Percentiles rank a stretch among this genome's conserved stretches.
phyloP scores from a whole-genome alignment of 2,113 vertebrate species.

The Colius striatus region DNA sequence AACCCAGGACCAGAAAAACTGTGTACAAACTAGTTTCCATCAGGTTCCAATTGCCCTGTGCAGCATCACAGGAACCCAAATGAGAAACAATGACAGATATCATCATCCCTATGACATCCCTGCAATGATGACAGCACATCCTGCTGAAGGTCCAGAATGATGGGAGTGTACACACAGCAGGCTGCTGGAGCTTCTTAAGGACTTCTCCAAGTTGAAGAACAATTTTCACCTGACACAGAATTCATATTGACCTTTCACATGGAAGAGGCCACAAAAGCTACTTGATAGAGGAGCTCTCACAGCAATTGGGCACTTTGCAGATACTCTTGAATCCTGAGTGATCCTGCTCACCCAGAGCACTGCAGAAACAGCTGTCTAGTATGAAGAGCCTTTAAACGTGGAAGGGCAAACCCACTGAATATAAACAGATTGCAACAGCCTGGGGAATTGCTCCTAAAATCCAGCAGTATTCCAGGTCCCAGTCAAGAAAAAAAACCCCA shows the following conservation, averaged over 20 bases:
- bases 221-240: neutral
- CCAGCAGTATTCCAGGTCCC: neutral
- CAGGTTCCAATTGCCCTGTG: neutral
- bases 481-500: neutral
- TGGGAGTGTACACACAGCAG: neutral
- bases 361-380: neutral
- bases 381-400: neutral
- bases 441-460: neutral
- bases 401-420: neutral
- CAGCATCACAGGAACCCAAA: neutral
- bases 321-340: neutral
- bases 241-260: neutral
- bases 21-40: neutral
- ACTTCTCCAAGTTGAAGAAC: neutral
- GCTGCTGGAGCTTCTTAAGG: neutral
- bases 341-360: neutral
- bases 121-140: neutral
- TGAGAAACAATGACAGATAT: neutral
- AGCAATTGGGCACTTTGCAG: neutral
- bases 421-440: neutral
- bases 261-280: neutral
- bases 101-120: neutral
- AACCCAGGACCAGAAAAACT: neutral
- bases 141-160: rapidly evolving
- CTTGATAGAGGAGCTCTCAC: neutral